Base-by-base conservation (phyloP, 2,797 vertebrate genomes). In the Chlorospingus flavigularis region DNA sequence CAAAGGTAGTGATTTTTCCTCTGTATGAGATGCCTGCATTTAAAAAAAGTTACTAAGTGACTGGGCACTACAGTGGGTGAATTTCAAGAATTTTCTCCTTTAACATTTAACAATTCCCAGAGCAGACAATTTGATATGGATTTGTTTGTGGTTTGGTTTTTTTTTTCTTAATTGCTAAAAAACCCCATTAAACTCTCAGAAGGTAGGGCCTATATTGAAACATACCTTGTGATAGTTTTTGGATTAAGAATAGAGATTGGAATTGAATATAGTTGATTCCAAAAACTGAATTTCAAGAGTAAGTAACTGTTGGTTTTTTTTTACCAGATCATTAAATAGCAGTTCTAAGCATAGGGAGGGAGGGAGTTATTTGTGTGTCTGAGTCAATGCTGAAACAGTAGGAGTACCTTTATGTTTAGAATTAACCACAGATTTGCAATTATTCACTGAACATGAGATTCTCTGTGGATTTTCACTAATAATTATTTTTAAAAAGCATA, bases 401-500 rank as follows among this genome's bases (percentile, higher is more conserved):
- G 33, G 19, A 77, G 10, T 39, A 35, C 8, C 2, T 90, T 72
- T 61, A 47, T 51, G n/a, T 57, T 78, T 86, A 65, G 30, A 80
- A 74, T 80, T 75, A 90, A 74, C 37, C 40, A 76, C 33, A 63
- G 45, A 54, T 42, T 75, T 88, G 9, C 94, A 93, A 51, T 67
- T 86, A 40, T 60, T 88, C 33, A 28, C 39, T 67, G 31, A 82
- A 76, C 9, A 50, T 33, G 7, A 9, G 5, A 57, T 53, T 79
- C 30, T 67, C 72, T 76, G 51, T 53, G 39, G 11, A 19, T 74
- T 84, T 94, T 81, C 37, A 45, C 37, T 55, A 85, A 47, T 62
- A 73, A 60, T 66, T 70, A 79, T 66, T 94, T 96, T 30, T 89
- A 62, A 86, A 91, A 83, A 80, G 33, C 48, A 37, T 8, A 66